Conservation (phyloP, 2,113 vertebrate genomes). For the Larimichthys crocea region DNA sequence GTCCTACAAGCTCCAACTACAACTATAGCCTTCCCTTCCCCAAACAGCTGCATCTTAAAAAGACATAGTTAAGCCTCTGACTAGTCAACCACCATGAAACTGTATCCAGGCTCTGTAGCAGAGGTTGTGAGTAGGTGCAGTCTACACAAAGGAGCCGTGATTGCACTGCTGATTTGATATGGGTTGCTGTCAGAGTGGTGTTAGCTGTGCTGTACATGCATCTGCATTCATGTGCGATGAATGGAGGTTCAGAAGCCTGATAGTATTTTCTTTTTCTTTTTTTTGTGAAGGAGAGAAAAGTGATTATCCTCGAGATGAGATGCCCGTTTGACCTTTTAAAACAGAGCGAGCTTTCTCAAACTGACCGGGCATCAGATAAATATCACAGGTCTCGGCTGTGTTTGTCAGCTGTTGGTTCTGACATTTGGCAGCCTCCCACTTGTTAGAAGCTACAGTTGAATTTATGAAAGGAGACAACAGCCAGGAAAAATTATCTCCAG, state of each 20-base stretch:
- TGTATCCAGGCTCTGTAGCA: slow-evolving; percentile 13
- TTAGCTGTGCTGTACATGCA: slow-evolving; percentile 8
- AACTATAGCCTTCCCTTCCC: neutral
- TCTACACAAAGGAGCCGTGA: slow-evolving; percentile 54
- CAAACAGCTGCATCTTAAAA: slow-evolving; percentile 25
- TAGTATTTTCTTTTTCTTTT: slow-evolving; percentile 37
- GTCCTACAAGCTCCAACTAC: neutral
- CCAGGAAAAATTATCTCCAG: neutral
- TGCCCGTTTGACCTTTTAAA: slow-evolving; percentile 66
- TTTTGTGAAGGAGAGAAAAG: slow-evolving; percentile 40
- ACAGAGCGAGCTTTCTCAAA: slow-evolving; percentile 50
- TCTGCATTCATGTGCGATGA: slow-evolving; percentile 43
- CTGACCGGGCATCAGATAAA: slow-evolving; percentile 62
- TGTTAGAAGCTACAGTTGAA: slow-evolving; percentile 39
- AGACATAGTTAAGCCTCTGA: slow-evolving; percentile 1
- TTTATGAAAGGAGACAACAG: slow-evolving; percentile 32
- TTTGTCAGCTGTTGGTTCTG: slow-evolving; percentile 64
- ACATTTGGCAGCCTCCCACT: slow-evolving; percentile 68
- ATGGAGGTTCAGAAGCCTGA: slow-evolving; percentile 30
- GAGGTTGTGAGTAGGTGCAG: slow-evolving; percentile 25
- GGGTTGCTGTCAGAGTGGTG: slow-evolving; percentile 33
- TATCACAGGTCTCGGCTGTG: slow-evolving; percentile 64
- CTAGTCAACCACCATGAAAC: slow-evolving; percentile 18
- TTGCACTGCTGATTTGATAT: slow-evolving; percentile 55
- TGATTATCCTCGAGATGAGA: slow-evolving; percentile 65